Evolutionary conservation across 1,140 invertebrate species (phyloP), one percentile per base, ranked within the genome.

Genomic region (Mizuhopecten yessoensis): DNA sequence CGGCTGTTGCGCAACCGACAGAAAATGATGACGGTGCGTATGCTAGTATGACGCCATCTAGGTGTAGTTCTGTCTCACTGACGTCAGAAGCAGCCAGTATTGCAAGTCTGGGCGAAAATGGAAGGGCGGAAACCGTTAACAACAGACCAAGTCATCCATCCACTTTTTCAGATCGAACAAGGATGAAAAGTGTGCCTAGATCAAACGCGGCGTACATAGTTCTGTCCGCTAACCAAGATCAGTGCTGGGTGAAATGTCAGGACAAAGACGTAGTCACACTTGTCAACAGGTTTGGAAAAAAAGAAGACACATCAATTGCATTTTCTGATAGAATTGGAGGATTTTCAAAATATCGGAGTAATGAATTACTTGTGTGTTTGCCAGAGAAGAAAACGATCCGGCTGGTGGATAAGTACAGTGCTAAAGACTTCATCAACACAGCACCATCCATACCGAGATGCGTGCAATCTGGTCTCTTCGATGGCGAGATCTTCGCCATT

Each of bases 1-100:
- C 9, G 17, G 9, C 17, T 7, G 29, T 75, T 1, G 11, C 57
- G 17, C 57, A 75, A 2, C 57, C 57, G 5, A 75, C 57, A 29
- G 57, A 75, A 5, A n/a, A 75, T 9, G 57, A 75, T 75, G 57
- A n/a, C 57, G 57, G n/a, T 75, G 57, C 57, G n/a, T 75, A 75
- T 29, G 57, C 57, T 1, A 29, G 57, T n/a, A 29, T 75, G n/a
- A 75, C 57, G n/a, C 57, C 57, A n/a, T 75, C 57, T 17, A 75
- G 57, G 1, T n/a, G 57, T 17, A 75, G 57, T n/a, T 75, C 57
- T n/a, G n/a, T 75, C 5, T 75, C 57, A 75, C 3, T n/a, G 57
- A 0, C 57, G 23, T 75, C 57, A 75, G 57, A 29, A 75, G n/a
- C 57, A 75, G 57, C 57, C 17, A 75, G 57, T 13, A n/a, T 39